Evolutionary conservation across 2,113 vertebrate genomes (phyloP).

Genomic region (Amblyornis subalaris): DNA sequence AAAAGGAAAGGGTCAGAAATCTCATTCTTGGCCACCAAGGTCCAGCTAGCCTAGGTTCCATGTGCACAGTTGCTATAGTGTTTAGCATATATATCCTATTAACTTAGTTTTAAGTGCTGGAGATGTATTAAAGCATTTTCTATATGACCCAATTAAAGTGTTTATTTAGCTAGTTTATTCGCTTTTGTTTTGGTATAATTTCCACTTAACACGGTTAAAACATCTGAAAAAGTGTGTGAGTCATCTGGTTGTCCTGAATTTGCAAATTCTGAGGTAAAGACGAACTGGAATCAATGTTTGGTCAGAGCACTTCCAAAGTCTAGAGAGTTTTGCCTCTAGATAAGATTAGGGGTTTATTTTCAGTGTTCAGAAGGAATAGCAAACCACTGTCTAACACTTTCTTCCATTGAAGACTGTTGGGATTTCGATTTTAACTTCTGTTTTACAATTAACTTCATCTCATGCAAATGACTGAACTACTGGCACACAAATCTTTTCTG

Average conservation of each 20-base stretch:
- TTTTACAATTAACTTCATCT: background rate
- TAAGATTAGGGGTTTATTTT: background rate
- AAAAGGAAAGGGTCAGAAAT: background rate
- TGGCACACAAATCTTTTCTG: background rate
- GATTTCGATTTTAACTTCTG: background rate
- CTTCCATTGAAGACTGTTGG: background rate
- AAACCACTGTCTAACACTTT: background rate
- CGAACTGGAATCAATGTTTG: background rate
- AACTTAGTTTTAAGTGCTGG: background rate
- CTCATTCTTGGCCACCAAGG: background rate
- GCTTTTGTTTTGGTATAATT: background rate
- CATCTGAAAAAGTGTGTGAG: background rate
- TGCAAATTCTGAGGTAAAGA: background rate
- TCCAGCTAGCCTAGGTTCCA: background rate
- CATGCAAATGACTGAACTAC: background rate
- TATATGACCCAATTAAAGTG: accelerated
- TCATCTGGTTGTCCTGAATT: background rate
- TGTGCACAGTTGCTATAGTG: accelerated
- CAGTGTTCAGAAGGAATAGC: background rate
- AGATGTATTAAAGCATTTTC: background rate
- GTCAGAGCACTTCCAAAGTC: background rate
- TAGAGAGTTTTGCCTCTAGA: background rate
- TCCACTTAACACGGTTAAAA: background rate
- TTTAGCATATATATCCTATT: background rate
- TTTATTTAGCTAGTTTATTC: background rate